Evolutionary conservation across 1,140 invertebrate species (phyloP), one percentile per base, ranked within the genome.

Genomic region (Papilio xuthus): DNA sequence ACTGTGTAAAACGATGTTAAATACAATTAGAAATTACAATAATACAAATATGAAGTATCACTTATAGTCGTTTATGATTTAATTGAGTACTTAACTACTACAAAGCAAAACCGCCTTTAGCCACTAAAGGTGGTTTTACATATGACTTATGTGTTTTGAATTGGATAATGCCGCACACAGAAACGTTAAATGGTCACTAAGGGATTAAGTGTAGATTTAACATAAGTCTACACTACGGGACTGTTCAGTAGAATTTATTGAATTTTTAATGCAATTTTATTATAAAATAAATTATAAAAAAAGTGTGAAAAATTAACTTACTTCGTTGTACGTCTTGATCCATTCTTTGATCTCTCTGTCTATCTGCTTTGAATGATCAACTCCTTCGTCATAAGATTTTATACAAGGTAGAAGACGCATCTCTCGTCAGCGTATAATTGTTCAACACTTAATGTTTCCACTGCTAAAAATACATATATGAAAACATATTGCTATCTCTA

Each of bases 331-430:
- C 12, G 88, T 82, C 76, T 89, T 93, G 28, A 92, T 90, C 93
- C 93, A 94, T 18, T 89, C 83, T 80, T 94, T 93, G 18, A 94
- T 94, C 53, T 94, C 90, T 78, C 90, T 86, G 83, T 94, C 93
- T 4, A 94, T 90, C 63, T 93, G 84, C 78, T 88, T 88, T 0
- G 93, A 94, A 7, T 91, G 83, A 71, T 88, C 87, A 41, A 89
- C 84, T 2, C 90, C 85, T 75, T 92, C 92, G 47, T 89, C 85
- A 7, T 86, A 78, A 12, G 78, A 78, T 7, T 83, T 86, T 20
- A 91, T 83, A 67, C 92, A 94, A 0, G 86, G 85, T 12, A 93
- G 70, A 2, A 91, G 67, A 37, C 80, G 82, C 91, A 92, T 92
- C 75, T 37, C 85, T 56, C 12, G 15, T 28, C 2, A 20, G 8